phyloP scores from a whole-genome alignment of 2,888 invertebrate species.

The Dryadula phaetusa region DNA sequence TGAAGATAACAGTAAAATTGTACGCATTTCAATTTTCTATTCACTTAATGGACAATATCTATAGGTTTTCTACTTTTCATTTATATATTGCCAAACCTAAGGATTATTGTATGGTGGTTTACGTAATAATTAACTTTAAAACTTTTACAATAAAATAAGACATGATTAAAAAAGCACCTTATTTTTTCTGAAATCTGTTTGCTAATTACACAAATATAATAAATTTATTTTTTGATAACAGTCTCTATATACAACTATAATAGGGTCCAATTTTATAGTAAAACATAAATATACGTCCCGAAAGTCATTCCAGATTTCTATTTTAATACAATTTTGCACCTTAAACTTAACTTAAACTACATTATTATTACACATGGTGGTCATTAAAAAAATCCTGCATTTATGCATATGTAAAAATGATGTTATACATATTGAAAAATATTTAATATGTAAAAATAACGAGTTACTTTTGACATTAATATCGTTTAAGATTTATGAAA shows the following conservation, averaged over 20 bases:
- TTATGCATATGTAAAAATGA: too few relatives aligned
- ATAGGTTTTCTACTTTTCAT: background rate
- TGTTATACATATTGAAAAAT: too few relatives aligned
- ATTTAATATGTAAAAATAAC: background rate
- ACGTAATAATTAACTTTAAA: background rate
- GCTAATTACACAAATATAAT: background rate
- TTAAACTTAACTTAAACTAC: background rate
- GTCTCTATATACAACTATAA: background rate
- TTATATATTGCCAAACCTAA: background rate
- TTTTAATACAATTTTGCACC: background rate
- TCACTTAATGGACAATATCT: background rate
- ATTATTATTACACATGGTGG: too few relatives aligned
- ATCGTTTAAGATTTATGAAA: background rate
- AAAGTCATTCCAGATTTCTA: background rate
- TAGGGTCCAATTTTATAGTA: constrained; percentile 3
- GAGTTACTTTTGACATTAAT: background rate
- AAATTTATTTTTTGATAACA: constrained; percentile 6
- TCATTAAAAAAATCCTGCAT: too few relatives aligned
- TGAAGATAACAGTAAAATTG: constrained; percentile 27
- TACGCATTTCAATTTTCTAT: background rate
- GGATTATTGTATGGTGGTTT: background rate
- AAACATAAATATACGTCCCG: constrained; percentile 1
- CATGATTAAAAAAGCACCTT: background rate
- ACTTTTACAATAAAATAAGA: background rate
- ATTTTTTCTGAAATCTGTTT: constrained; percentile 3